Percentiles rank a stretch among this genome's conserved stretches.
Conservation (phyloP, 2,797 vertebrate species). For the Manis pentadactyla region DNA sequence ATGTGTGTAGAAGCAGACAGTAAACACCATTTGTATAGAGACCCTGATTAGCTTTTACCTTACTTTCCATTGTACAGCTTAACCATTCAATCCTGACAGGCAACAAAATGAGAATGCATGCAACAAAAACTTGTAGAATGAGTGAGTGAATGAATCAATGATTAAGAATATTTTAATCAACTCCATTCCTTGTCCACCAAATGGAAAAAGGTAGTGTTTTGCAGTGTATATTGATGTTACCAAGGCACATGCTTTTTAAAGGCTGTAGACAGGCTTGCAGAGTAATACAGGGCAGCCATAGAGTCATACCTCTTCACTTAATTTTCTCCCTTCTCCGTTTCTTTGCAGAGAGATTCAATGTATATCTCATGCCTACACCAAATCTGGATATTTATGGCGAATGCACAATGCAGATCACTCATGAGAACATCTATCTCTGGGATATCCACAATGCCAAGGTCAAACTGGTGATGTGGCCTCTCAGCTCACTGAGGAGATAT, state of each 20-base stretch:
- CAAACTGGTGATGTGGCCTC: constrained; percentile 99
- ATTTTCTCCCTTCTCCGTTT: constrained; percentile 18
- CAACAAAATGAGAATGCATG: neutral
- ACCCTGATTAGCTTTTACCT: neutral
- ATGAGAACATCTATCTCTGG: constrained; percentile 99
- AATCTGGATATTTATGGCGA: constrained; percentile 99
- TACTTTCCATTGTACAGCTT: neutral
- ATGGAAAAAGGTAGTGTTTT: neutral
- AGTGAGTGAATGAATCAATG: neutral
- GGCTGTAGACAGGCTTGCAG: neutral
- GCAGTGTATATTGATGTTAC: rapidly evolving
- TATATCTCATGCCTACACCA: constrained; percentile 98
- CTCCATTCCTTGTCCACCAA: neutral
- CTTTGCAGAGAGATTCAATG: constrained; percentile 96
- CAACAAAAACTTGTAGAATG: neutral
- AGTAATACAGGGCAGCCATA: rapidly evolving
- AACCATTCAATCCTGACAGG: neutral
- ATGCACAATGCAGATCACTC: constrained; percentile 99
- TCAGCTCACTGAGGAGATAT: constrained; percentile 97
- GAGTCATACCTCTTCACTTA: neutral
- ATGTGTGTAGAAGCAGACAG: neutral
- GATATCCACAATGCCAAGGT: constrained; percentile 98
- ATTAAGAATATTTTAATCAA: neutral
- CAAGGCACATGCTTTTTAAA: neutral
- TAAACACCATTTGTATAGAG: neutral